Percentiles rank a stretch among this genome's conserved stretches.
Conservation (phyloP, 2,797 vertebrate species). For the Takifugu ocellatus region DNA sequence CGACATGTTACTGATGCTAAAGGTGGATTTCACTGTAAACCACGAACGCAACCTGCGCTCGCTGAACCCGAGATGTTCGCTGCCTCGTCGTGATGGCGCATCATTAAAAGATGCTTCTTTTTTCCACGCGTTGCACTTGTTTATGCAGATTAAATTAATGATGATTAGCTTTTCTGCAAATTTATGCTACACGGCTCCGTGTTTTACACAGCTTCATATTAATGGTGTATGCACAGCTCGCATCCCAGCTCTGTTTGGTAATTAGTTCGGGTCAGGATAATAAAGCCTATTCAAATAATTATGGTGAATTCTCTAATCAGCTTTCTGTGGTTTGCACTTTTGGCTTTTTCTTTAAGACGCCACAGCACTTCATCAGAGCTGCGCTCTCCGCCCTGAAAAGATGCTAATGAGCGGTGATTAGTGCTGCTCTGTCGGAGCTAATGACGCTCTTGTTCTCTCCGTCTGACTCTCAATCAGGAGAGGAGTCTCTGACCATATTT, state of each 20-base stretch:
- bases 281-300: conserved; percentile 41
- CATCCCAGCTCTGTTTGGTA: conserved; percentile 10
- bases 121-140: no score
- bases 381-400: conserved; percentile 46
- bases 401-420: conserved; percentile 70
- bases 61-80: no score
- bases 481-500: conserved; percentile 97
- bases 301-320: conserved; percentile 27
- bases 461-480: conserved; percentile 77
- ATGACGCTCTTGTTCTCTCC: conserved; percentile 52
- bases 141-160: no score
- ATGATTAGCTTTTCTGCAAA: no score
- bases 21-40: conserved; percentile 4
- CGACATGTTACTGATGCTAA: conserved; percentile 5
- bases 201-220: no score
- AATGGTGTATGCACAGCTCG: no score
- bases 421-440: conserved; percentile 55
- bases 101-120: no score
- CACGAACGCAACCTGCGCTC: background rate
- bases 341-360: conserved; percentile 48
- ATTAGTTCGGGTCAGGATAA: conserved; percentile 17
- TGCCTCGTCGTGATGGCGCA: no score
- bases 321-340: conserved; percentile 19
- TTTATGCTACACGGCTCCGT: no score
- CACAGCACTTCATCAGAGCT: conserved; percentile 55